A percentile compares a stretch with the other conserved stretches of the same genome.
Conservation (phyloP, 2,888 invertebrate genomes). For the Sarcophaga carnaria region DNA sequence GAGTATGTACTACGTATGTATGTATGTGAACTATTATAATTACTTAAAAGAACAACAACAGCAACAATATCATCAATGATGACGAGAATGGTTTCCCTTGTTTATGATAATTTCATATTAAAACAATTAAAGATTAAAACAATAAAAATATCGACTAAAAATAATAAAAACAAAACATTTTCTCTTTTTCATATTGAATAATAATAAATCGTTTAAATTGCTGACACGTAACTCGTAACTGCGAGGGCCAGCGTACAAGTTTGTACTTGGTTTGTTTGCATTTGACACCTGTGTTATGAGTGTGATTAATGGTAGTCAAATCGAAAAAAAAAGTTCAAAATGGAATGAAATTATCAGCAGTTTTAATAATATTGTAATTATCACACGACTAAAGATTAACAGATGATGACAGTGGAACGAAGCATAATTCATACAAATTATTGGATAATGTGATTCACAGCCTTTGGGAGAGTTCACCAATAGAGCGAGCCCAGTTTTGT, state of each 20-base stretch:
- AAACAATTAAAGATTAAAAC: slow-evolving; percentile 42
- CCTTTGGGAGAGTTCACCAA: too few species aligned
- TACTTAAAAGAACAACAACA: not conserved
- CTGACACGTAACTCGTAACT: not conserved
- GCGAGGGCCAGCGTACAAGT: not conserved
- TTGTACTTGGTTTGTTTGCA: not conserved
- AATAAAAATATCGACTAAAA: not conserved
- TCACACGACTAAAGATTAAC: slow-evolving; percentile 37
- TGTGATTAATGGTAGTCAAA: slow-evolving; percentile 2
- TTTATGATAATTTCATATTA: slow-evolving; percentile 13
- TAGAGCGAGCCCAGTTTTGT: too few species aligned
- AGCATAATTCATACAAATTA: not conserved
- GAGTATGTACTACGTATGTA: not conserved
- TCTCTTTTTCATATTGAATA: not conserved
- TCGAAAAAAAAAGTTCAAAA: not conserved
- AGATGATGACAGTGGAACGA: not conserved
- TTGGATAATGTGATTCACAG: too few species aligned
- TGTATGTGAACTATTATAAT: not conserved
- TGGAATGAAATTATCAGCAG: slow-evolving; percentile 54
- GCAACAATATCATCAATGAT: not conserved
- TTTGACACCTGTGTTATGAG: not conserved
- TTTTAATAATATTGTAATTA: slow-evolving; percentile 59
- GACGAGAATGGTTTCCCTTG: not conserved
- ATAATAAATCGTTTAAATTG: slow-evolving; percentile 20
- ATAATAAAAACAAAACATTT: not conserved